These are phyloP conservation scores for Proctacanthus coquilletti DNA, from an alignment of 1,140 invertebrate genomes.

Conservation along the genomic window DNA sequence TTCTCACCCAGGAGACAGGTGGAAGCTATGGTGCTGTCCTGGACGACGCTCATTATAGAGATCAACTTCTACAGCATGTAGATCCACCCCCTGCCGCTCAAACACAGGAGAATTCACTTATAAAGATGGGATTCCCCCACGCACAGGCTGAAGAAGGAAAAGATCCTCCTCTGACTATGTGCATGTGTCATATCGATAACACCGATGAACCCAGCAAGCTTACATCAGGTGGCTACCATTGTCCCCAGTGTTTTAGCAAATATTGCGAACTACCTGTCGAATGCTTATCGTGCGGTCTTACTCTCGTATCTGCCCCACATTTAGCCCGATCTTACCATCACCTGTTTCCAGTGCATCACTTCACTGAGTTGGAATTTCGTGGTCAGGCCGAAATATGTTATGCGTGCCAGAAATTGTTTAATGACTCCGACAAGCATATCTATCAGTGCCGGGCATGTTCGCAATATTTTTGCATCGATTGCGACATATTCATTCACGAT, in stretches of 20 bases:
- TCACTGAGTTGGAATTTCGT: slow-evolving; percentile 49
- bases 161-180: slow-evolving; percentile 57
- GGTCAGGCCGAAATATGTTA: slow-evolving; percentile 44
- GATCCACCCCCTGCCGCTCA: slow-evolving; percentile 74
- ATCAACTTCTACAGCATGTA: slow-evolving; percentile 61
- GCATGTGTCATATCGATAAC: slow-evolving; percentile 80
- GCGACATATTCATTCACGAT: slow-evolving; percentile 88
- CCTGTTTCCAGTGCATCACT: slow-evolving; percentile 80
- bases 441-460: slow-evolving; percentile 67
- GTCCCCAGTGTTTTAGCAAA: slow-evolving; percentile 91
- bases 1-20: slow-evolving; percentile 61
- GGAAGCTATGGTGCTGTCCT: slow-evolving; percentile 38
- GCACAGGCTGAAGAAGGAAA: slow-evolving; percentile 35
- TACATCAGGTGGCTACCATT: slow-evolving; percentile 73
- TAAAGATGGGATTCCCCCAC: slow-evolving; percentile 90
- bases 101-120: slow-evolving; percentile 63
- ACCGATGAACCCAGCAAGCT: slow-evolving; percentile 45
- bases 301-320: slow-evolving; percentile 94
- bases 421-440: slow-evolving; percentile 55
- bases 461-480: slow-evolving; percentile 79
- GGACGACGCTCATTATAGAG: slow-evolving; percentile 81
- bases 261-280: slow-evolving; percentile 97
- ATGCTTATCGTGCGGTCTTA: slow-evolving; percentile 87
- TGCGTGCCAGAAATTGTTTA: slow-evolving; percentile 52
- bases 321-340: slow-evolving; percentile 94